Percentiles rank a stretch among this genome's conserved stretches.
phyloP scores from a whole-genome alignment of 1,140 invertebrate genomes.

The Drosophila suzukii region DNA sequence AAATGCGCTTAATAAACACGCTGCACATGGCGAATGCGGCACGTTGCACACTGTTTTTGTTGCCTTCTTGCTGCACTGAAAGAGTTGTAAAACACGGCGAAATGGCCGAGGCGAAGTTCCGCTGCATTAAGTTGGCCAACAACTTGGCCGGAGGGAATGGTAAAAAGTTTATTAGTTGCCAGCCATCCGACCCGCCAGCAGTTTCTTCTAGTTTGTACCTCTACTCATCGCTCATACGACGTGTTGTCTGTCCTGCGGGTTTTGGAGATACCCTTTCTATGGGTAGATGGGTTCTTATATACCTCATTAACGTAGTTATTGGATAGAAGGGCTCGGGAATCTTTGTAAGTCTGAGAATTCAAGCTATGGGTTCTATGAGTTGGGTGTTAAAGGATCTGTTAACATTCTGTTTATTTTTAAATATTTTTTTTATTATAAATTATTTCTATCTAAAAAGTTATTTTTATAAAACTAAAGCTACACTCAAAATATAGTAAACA shows the following conservation, averaged over 20 bases:
- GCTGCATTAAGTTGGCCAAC: slow-evolving; percentile 65
- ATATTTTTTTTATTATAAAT: too few species aligned
- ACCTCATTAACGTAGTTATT: neutral
- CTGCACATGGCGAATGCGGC: slow-evolving; percentile 49
- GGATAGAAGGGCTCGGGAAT: too few species aligned
- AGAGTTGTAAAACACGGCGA: slow-evolving; percentile 65
- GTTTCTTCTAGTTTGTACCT: slow-evolving; percentile 36
- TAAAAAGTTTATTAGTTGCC: slow-evolving; percentile 70
- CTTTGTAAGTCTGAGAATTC: neutral
- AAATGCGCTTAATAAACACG: slow-evolving; percentile 79
- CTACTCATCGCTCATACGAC: slow-evolving; percentile 63
- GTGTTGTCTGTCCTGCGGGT: slow-evolving; percentile 42
- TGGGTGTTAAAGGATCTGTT: too few species aligned
- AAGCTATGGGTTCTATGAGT: too few species aligned
- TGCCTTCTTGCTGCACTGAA: slow-evolving; percentile 22
- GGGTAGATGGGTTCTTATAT: neutral
- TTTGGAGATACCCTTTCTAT: slow-evolving; percentile 8
- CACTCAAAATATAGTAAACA: too few species aligned
- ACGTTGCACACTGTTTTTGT: slow-evolving; percentile 33
- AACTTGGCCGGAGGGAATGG: slow-evolving; percentile 18
- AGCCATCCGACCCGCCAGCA: slow-evolving; percentile 57
- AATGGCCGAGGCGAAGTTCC: slow-evolving; percentile 63
- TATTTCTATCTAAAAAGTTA: too few species aligned
- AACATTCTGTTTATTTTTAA: too few species aligned
- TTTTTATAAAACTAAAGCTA: too few species aligned